Evolutionary conservation across 1,140 invertebrate species (phyloP), one percentile per base, ranked within the genome.

Genomic region (Sesamia nonagrioides): DNA sequence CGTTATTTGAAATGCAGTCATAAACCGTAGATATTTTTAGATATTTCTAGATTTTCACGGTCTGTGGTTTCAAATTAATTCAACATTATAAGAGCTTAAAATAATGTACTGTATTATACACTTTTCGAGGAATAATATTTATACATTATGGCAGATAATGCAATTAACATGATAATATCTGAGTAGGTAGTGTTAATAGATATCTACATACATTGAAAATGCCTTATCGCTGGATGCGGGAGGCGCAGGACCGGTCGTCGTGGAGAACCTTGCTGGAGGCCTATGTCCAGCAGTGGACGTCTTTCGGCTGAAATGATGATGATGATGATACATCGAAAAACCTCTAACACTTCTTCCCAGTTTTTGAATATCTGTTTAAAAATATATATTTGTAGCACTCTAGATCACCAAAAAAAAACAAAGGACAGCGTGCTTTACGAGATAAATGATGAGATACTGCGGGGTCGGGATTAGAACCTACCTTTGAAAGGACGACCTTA

Each of bases 361-460:
- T 37, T 63, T 17, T 40, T 40, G n/a, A 63, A 68, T 42, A 45
- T 13, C 18, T 13, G 15, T 2, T 18, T 27, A 68, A 68, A 68
- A 66, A 45, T 11, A 60, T 66, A 21, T 45, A 27, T 27, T 40
- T 63, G 35, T 63, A 61, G n/a, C 35, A 40, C 35, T 42, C 33
- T 37, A 15, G 58, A 45, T 21, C 27, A 42, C 61, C 11, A 69
- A 27, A 54, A 37, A 6, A 52, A 54, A 54, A 71, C 50, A 71
- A 71, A 71, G 33, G 68, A 18, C 48, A 9, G 50, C 33, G 33
- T 71, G 33, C 48, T 52, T 71, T 54, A 37, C 27, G 27, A 54
- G 68, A 71, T 71, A 37, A 66, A 54, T 71, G 68, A 54, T 54
- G 50, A 71, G 68, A 71, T 71, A 71, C n/a, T 54, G 68, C 68